phyloP scores from a whole-genome alignment of 1,140 invertebrate species.

The Lepidurus couesii region DNA sequence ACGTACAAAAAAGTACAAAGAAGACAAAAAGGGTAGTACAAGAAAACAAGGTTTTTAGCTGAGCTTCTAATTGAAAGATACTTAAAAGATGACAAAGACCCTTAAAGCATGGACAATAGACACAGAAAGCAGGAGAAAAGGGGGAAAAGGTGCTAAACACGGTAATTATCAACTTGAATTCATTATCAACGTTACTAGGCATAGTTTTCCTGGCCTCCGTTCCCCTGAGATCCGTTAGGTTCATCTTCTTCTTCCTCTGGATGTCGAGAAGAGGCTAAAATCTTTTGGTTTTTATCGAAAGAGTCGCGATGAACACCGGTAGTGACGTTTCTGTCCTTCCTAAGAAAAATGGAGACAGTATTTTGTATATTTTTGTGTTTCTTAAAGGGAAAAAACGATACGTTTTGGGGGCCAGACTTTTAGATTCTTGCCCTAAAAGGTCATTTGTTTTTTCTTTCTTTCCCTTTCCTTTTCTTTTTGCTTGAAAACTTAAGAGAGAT shows the following conservation, averaged over 20 bases:
- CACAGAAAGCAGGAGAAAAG: neutral
- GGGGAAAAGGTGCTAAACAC: neutral
- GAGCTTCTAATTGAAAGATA: neutral
- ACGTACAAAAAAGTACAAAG: neutral
- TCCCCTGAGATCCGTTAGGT: neutral
- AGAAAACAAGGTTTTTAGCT: neutral
- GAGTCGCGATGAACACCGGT: neutral
- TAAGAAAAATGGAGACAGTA: neutral
- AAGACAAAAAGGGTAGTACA: neutral
- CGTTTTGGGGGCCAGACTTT: too few species aligned
- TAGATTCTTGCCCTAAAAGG: conserved; percentile 2
- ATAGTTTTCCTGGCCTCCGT: conserved; percentile 9
- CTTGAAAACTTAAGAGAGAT: neutral
- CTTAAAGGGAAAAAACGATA: too few species aligned
- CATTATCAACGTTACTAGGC: conserved; percentile 23
- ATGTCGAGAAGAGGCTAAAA: neutral
- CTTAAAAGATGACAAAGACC: too few species aligned
- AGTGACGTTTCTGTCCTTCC: neutral
- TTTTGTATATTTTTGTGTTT: too few species aligned
- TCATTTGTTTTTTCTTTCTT: neutral
- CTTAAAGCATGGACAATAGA: too few species aligned
- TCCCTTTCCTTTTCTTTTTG: neutral
- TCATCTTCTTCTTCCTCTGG: neutral
- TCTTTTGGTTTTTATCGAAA: neutral
- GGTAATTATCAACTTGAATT: neutral